Base-by-base conservation (phyloP, 2,888 invertebrate species). In the Notocelia uddmanniana region DNA sequence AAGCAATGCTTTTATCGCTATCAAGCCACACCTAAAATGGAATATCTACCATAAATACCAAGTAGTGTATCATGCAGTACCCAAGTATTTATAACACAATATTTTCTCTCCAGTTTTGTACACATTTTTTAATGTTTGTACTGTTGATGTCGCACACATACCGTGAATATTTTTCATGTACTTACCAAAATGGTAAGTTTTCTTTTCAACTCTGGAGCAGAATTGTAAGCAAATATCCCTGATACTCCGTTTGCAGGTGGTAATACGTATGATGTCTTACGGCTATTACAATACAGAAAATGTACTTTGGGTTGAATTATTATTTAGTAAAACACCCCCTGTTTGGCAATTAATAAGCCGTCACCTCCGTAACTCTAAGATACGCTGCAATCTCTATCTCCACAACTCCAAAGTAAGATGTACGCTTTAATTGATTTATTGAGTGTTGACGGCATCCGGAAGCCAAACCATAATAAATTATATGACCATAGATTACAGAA, bases 381-480 rank as follows among this genome's bases (percentile, higher is more conserved):
- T n/a, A 18, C n/a, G 19, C 15, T 37, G 52, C 23, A 54, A 64
- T 64, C 64, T 26, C 60, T 26, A 45, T 26, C 45, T 19, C 9
- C 41, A 45, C 34, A 52, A 63, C 31, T 19, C 67, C 23, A 48
- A 68, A 72, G 18, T 72, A 57, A 72, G 67, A 60, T 68, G 72
- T 57, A 45, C 59, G 48, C 67, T 67, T 67, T 72, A 72, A 72
- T 72, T 72, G 67, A 72, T 72, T 72, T 72, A 72, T 72, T 62
- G 72, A 68, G 72, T 72, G 72, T 72, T 72, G 72, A 72, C 72
- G 68, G 62, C 67, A 60, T 68, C 72, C 72, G 72, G 72, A 72
- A 72, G 72, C 72, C 72, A 64, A n/a, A 57, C 59, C 66, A 62
- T 72, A 72, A 72, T 72, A 72, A 60, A 72, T 72, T 72, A 72